Evolutionary conservation across 2,888 invertebrate genomes (phyloP), one percentile per base, ranked within the genome.

Genomic region (Augochlorella aurata): DNA sequence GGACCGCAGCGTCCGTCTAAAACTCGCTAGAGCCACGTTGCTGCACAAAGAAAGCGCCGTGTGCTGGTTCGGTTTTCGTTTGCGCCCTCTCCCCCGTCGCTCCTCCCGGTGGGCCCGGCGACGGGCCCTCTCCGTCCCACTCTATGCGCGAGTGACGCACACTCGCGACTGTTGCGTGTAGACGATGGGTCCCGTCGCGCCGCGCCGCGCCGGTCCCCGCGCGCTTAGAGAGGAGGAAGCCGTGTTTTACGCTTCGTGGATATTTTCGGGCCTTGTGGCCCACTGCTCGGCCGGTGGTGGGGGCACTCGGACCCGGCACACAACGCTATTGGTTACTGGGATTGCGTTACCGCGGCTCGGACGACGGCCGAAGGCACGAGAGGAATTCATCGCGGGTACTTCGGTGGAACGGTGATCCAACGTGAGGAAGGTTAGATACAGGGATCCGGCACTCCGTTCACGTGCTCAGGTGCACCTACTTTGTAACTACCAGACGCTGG

Each of bases 281-380:
- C 80, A 68, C 54, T 70, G 50, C 58, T 16, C 5, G 0, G 0
- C 45, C 0, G 50, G 75, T 71, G 52, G 87, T 81, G 72, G 70
- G 77, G 78, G 66, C 54, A 68, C 54, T 16, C 77, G 72, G 65
- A 66, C 38, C 47, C 78, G 38, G 63, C 82, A 80, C 83, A 81
- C 86, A 83, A 86, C 80, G 88, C 87, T 88, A 88, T 88, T 88
- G 87, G 85, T 88, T 88, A 88, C 86, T 44, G 70, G 75, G 83
- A 84, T 88, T 87, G 82, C 88, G 84, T 86, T 88, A 88, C 83
- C 78, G 80, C 47, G 74, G 81, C 85, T 77, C 38, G 14, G 21
- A 50, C 74, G 75, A 85, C 74, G 82, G 79, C 44, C 54, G 47
- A 74, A 82, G 80, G 81, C 68, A 78, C 68, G 80, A 77, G 69